Evolutionary conservation across 2,888 invertebrate species (phyloP).

Genomic region (Volucella inanis): DNA sequence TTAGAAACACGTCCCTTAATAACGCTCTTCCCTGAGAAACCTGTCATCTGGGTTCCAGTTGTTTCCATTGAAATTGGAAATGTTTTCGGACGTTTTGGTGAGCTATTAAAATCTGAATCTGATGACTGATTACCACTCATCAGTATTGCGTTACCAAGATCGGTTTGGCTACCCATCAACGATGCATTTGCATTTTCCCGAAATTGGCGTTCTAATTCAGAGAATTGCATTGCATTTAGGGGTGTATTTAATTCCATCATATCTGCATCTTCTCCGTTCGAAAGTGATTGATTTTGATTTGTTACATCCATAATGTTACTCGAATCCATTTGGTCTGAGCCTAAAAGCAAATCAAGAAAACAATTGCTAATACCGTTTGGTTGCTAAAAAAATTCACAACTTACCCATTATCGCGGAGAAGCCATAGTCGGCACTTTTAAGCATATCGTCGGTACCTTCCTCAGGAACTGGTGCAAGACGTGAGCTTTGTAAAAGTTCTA

Average conservation of each 20-base stretch:
- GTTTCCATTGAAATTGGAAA: conserved; percentile 74
- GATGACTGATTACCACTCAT: conserved; percentile 58
- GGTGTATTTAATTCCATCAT: conserved; percentile 82
- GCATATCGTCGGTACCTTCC: conserved; percentile 85
- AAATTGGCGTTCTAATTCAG: conserved; percentile 80
- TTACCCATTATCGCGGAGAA: conserved; percentile 79
- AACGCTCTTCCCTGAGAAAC: conserved; percentile 78
- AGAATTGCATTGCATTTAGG: conserved; percentile 78
- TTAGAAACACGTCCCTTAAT: conserved; percentile 82
- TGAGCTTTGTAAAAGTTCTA: conserved; percentile 81
- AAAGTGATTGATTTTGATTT: conserved; percentile 70
- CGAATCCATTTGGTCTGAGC: conserved; percentile 79
- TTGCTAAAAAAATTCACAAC: neutral
- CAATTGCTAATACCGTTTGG: neutral
- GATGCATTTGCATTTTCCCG: conserved; percentile 63
- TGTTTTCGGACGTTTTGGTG: conserved; percentile 75
- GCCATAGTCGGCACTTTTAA: conserved; percentile 83
- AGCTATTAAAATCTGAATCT: conserved; percentile 61
- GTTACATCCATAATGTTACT: conserved; percentile 80
- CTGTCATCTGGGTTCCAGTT: conserved; percentile 52
- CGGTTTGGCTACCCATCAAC: conserved; percentile 54
- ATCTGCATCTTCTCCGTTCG: conserved; percentile 79
- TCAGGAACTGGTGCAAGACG: conserved; percentile 86
- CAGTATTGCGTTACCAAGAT: conserved; percentile 57
- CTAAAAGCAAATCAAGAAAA: conserved; percentile 64